Percentiles rank a stretch among this genome's conserved stretches.
phyloP scores from a whole-genome alignment of 1,140 invertebrate species.

The Drosophila miranda region DNA sequence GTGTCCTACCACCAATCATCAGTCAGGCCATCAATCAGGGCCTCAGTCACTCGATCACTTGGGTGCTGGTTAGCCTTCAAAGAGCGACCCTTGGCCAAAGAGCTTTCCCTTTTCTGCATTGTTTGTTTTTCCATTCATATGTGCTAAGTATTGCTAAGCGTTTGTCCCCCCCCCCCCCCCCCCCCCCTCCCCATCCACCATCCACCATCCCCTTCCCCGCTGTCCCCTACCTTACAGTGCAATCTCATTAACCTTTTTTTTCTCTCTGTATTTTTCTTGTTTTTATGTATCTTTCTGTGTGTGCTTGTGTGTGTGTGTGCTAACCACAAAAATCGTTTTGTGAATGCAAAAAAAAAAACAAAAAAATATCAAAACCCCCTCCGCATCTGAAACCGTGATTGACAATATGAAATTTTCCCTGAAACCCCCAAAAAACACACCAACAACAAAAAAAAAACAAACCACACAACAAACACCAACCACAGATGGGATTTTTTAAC shows the following conservation, averaged over 20 bases:
- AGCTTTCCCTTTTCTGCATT: conserved; percentile 49
- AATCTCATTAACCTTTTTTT: conserved; percentile 70
- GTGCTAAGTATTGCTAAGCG: conserved; percentile 26
- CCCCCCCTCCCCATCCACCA: not conserved
- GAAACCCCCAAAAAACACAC: conserved; percentile 35
- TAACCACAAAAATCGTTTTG: conserved; percentile 62
- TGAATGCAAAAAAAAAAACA: conserved; percentile 20
- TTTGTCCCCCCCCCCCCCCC: not conserved
- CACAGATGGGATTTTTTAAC: conserved; percentile 82
- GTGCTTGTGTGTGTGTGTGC: conserved; percentile 29
- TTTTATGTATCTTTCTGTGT: conserved; percentile 47
- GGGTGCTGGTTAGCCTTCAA: conserved; percentile 21
- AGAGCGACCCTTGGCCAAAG: conserved; percentile 31
- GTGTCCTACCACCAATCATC: not conserved
- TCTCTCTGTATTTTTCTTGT: conserved; percentile 22
- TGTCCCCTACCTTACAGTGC: conserved; percentile 13
- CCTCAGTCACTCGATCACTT: conserved; percentile 28
- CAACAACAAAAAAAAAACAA: conserved; percentile 26
- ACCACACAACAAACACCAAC: conserved; percentile 42
- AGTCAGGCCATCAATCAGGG: conserved; percentile 25
- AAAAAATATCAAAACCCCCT: conserved; percentile 45
- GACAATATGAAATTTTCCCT: conserved; percentile 54
- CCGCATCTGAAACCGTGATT: conserved; percentile 41
- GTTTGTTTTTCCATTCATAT: conserved; percentile 27
- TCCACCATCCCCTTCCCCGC: not conserved